Percentiles rank a stretch among this genome's conserved stretches.
These are phyloP conservation scores for Toxostoma redivivum DNA, from an alignment of 2,113 vertebrate species.

Conservation along the genomic window DNA sequence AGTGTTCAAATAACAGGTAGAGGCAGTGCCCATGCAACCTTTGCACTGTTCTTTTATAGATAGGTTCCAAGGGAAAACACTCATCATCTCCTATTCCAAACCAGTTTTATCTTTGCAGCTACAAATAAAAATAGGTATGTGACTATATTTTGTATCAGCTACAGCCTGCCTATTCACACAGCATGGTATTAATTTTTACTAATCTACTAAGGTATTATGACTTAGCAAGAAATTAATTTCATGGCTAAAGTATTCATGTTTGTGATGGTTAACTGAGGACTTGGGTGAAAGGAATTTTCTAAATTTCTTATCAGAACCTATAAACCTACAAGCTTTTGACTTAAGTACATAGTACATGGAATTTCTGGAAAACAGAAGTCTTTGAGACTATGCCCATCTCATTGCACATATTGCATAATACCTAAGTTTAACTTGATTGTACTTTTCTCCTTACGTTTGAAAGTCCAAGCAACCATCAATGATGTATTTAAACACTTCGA, in stretches of 20 bases:
- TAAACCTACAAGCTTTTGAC: not conserved
- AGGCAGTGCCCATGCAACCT: accelerated
- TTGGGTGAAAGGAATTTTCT: not conserved
- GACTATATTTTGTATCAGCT: not conserved
- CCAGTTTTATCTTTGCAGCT: not conserved
- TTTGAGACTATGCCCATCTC: not conserved
- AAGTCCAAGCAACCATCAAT: not conserved
- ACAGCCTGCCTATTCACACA: not conserved
- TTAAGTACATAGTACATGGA: not conserved
- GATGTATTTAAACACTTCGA: not conserved
- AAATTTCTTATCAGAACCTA: not conserved
- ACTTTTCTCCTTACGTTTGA: not conserved
- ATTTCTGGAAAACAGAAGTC: not conserved
- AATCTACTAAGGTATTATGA: not conserved
- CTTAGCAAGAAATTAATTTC: not conserved
- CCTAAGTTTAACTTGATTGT: not conserved
- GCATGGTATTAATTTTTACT: not conserved
- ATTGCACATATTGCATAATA: not conserved
- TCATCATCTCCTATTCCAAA: not conserved
- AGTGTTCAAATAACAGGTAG: not conserved
- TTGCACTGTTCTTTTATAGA: not conserved
- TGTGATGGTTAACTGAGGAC: not conserved
- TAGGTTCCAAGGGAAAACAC: not conserved
- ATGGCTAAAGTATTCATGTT: not conserved
- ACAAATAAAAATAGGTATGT: not conserved